A percentile compares a stretch with the other conserved stretches of the same genome.
phyloP scores from a whole-genome alignment of 2,113 vertebrate species.

The Vidua chalybeata region DNA sequence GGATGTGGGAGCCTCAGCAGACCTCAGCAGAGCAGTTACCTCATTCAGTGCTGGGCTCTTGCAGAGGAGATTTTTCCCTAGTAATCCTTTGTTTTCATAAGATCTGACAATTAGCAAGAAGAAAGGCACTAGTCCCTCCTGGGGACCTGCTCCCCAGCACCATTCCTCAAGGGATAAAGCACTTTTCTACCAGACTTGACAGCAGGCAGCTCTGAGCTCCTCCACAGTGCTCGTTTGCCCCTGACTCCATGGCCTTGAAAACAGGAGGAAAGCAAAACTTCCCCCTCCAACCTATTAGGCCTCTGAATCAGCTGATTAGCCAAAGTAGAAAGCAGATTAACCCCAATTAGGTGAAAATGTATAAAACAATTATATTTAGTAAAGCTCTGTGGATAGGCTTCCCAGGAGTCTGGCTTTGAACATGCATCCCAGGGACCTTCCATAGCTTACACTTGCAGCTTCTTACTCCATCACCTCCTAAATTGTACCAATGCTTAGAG shows the following conservation, averaged over 20 bases:
- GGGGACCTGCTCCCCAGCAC: background rate
- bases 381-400: background rate
- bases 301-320: background rate
- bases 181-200: background rate
- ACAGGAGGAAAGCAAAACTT: background rate
- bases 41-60: background rate
- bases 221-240: fast-evolving
- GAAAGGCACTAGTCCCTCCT: background rate
- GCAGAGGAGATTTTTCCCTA: background rate
- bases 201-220: background rate
- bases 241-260: background rate
- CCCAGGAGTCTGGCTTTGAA: background rate
- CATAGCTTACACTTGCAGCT: background rate
- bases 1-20: background rate
- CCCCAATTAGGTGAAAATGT: background rate
- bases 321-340: slow-evolving; percentile 26
- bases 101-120: background rate
- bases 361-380: background rate
- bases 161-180: background rate
- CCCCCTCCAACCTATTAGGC: background rate
- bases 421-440: background rate
- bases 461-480: background rate
- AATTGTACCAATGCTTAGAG: background rate
- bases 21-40: background rate
- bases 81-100: background rate